These are phyloP conservation scores for Carcinoscorpius rotundicauda DNA, from an alignment of 1,140 invertebrate species.

Conservation along the genomic window DNA sequence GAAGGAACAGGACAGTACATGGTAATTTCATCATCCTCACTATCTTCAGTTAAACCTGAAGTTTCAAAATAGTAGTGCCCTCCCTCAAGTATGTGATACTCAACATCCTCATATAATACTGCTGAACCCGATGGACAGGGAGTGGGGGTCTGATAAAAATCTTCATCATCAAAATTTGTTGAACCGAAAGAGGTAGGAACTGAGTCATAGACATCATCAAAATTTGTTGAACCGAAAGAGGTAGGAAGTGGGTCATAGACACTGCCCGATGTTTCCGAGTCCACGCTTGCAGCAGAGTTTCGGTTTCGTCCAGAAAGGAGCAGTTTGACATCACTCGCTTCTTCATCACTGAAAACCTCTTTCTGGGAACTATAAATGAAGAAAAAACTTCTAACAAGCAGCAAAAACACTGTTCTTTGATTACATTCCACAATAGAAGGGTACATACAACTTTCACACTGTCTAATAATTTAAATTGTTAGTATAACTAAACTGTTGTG, in stretches of 20 bases:
- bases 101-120: conserved; percentile 21
- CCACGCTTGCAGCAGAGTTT: no score
- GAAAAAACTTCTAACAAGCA: no score
- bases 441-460: not conserved
- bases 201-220: no score
- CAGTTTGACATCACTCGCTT: no score
- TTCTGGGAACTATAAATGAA: no score
- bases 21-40: conserved; percentile 21
- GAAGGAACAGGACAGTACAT: conserved; percentile 44
- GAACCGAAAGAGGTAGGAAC: no score
- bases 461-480: not conserved
- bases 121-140: no score
- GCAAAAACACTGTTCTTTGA: not conserved
- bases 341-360: no score
- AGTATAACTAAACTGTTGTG: not conserved
- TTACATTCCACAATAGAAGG: not conserved
- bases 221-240: no score
- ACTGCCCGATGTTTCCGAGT: no score
- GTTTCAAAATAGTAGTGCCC: conserved; percentile 89
- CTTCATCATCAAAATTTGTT: conserved; percentile 7
- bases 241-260: no score
- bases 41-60: conserved; percentile 45
- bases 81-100: conserved; percentile 44
- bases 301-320: no score
- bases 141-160: conserved; percentile 1